Percentiles rank a stretch among this genome's conserved stretches.
Evolutionary conservation across 2,888 invertebrate genomes (phyloP).

Genomic region (Sinelater perroti): DNA sequence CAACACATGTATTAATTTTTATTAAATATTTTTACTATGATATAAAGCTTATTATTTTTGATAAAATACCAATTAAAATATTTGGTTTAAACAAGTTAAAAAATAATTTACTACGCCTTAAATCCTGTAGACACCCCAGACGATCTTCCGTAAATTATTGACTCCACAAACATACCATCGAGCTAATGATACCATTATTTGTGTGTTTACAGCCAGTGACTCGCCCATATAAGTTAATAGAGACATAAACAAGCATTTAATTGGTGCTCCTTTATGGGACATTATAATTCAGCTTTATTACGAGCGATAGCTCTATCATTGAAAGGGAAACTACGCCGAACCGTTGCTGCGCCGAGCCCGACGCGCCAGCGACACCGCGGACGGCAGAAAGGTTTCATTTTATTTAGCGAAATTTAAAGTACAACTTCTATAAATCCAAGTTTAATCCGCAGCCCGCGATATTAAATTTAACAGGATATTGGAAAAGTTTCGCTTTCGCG

Average conservation of each 20-base stretch:
- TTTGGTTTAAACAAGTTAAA: too few relatives aligned
- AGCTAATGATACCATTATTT: not conserved
- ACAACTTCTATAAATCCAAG: conserved; percentile 9
- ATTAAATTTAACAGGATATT: conserved; percentile 32
- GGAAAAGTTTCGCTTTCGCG: conserved; percentile 26
- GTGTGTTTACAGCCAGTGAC: conserved; percentile 1
- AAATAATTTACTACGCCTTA: too few relatives aligned
- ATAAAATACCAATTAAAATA: too few relatives aligned
- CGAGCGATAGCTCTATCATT: conserved; percentile 14
- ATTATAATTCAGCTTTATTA: conserved; percentile 18
- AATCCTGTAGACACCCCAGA: too few relatives aligned
- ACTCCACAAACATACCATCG: not conserved
- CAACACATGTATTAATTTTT: too few relatives aligned
- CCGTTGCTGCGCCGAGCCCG: not conserved
- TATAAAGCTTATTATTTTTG: too few relatives aligned
- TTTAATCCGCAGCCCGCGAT: conserved; percentile 14
- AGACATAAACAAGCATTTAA: conserved; percentile 19
- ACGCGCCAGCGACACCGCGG: not conserved
- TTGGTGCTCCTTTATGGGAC: conserved; percentile 16
- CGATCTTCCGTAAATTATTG: not conserved
- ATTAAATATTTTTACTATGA: too few relatives aligned
- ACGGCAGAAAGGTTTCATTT: not conserved
- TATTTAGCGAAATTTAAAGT: not conserved
- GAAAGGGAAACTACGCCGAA: not conserved
- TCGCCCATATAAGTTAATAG: conserved; percentile 14